Evolutionary conservation across 2,797 vertebrate species (phyloP), one percentile per base, ranked within the genome.

Genomic region (Ptychobarbus kaznakovi): DNA sequence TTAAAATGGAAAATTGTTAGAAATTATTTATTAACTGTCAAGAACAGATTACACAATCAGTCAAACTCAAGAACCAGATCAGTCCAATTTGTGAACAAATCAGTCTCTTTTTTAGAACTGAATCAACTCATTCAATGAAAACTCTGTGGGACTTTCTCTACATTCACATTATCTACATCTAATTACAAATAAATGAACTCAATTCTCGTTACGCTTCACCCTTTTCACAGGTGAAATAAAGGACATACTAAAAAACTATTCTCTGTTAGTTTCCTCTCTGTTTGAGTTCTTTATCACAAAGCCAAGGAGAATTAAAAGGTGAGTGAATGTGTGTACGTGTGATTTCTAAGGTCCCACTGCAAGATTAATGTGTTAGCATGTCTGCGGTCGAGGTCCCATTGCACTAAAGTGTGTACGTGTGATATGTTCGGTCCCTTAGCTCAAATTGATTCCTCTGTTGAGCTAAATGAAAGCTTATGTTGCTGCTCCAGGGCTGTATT

Each of bases 391-490:
- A 75, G 44, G 25, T n/a, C 72, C 58, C 32, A 40, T 16, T 40
- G 66, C 22, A 63, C 40, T 25, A 42, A 65, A 74, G 28, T 66
- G 78, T 78, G 63, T 49, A 49, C 81, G 65, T 82, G 79, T 85
- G 82, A 75, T 80, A 68, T 77, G 70, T 65, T 84, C 20, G 25
- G 65, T 61, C 42, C 56, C 81, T 74, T 9, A 44, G 49, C 66
- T 69, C 74, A 72, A 85, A 72, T 49, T 79, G 66, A 85, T 85
- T 81, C 72, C 61, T 80, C 82, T 81, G 7, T 73, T 81, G 53
- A 83, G 70, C 66, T 87, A 81, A 86, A 88, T 80, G 70, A 86
- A 88, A 84, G 79, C 81, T 77, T 86, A 79, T 42, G 68, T 83
- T 81, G 56, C 72, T 5, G 61, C 65, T 88, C 66, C 63, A 32